A percentile compares a stretch with the other conserved stretches of the same genome.
Evolutionary conservation across 2,113 vertebrate genomes (phyloP).

Genomic region (Antechinus flavipes): DNA sequence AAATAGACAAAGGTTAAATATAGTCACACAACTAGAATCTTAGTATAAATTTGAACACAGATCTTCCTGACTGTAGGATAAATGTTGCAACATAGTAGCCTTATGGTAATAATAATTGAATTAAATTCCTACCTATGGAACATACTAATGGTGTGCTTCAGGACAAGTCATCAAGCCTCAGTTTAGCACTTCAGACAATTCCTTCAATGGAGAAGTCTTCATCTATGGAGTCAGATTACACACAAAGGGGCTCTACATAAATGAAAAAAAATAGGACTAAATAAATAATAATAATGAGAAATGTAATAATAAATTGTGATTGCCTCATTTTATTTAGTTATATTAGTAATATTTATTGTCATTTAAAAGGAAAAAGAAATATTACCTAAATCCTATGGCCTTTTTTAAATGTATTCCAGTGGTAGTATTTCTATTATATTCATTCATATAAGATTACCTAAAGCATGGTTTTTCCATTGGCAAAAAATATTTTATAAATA

Average conservation of each 20-base stretch:
- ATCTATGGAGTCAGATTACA: background rate
- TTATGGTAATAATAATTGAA: background rate
- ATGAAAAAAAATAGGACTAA: background rate
- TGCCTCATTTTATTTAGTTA: background rate
- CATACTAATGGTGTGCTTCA: background rate
- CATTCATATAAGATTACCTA: background rate
- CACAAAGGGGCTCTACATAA: background rate
- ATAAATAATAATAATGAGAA: too few relatives aligned
- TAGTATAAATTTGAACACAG: background rate
- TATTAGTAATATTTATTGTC: background rate
- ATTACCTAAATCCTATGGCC: background rate
- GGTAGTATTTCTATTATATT: background rate
- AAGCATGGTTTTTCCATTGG: too few relatives aligned
- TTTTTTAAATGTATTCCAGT: background rate
- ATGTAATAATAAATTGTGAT: background rate
- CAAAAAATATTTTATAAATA: too few relatives aligned
- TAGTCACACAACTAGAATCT: background rate
- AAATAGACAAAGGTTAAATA: background rate
- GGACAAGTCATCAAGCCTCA: background rate
- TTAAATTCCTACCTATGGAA: background rate
- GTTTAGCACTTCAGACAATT: background rate
- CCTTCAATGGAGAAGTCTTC: background rate
- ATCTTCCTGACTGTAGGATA: background rate
- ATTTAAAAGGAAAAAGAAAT: background rate
- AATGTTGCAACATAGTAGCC: background rate